Percentiles rank a stretch among this genome's conserved stretches.
These are phyloP conservation scores for Nesogale talazaci DNA, from an alignment of 2,113 vertebrate species.

Conservation along the genomic window DNA sequence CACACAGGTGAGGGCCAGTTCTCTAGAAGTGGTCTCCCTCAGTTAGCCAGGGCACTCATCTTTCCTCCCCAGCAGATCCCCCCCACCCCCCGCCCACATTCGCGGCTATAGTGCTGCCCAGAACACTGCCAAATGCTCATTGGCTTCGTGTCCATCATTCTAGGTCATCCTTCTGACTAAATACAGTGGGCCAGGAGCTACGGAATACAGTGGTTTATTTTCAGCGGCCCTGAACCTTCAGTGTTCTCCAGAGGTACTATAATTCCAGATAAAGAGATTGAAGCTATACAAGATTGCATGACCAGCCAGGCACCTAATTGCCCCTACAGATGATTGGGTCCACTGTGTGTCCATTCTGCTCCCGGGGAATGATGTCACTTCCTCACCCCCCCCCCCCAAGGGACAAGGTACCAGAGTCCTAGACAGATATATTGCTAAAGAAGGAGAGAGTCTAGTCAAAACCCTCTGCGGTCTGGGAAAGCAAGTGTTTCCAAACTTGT, in stretches of 20 bases:
- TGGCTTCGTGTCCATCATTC: background rate
- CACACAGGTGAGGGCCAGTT: background rate
- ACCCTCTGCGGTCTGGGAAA: background rate
- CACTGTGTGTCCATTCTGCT: background rate
- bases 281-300: background rate
- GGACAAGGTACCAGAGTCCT: background rate
- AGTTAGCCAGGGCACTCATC: fast-evolving
- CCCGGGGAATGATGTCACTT: background rate
- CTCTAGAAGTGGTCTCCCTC: background rate
- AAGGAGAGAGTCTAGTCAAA: background rate
- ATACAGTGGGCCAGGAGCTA: background rate
- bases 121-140: background rate
- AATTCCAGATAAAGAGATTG: background rate
- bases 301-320: background rate
- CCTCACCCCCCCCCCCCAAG: background rate
- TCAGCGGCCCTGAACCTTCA: background rate
- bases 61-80: background rate
- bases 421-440: background rate
- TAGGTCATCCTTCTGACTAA: too few relatives aligned
- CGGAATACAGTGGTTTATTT: background rate
- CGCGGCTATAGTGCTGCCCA: background rate
- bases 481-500: background rate
- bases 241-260: background rate
- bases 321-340: background rate
- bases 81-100: too few relatives aligned